Evolutionary conservation across 1,140 invertebrate species (phyloP), one percentile per base, ranked within the genome.

Genomic region (Magallana gigas): DNA sequence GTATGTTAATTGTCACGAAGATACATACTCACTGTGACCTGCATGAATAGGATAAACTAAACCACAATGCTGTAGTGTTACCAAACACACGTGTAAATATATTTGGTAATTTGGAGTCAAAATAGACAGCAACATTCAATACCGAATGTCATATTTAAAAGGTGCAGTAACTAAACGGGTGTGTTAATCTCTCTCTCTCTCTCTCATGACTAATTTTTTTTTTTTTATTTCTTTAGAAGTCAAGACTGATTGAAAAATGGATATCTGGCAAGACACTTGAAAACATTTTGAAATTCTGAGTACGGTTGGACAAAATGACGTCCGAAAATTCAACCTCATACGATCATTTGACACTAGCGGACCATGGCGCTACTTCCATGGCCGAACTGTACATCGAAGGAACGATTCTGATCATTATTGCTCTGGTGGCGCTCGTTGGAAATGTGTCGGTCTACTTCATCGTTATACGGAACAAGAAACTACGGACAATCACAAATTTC

Each of bases 371-470:
- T 18, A 16, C 48, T 11, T 86, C 86, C 29, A 56, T 60, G 23
- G 85, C 84, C 48, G 91, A 92, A 85, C 71, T 87, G 2, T 36
- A 82, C 16, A 81, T 90, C 1, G 91, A 92, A 71, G 88, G 86
- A 62, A 57, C 36, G 2, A 29, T 90, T 59, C 83, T 92, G 8
- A 8, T 29, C 1, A 48, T 90, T 5, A 91, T 92, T 57, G 84
- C 85, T 56, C 12, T 90, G 1, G 64, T 90, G 29, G 88, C 90
- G 7, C 68, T 90, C 9, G 83, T 88, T 0, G 90, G 88, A 57
- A 92, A 92, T 84, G 23, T 88, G 2, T 88, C 89, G 12, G 71
- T 92, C 57, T 92, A 89, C 86, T 23, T 88, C 18, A 88, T 92
- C n/a, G 84, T 92, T 76, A 86, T 86, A 85, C 71, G 85, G 57